Percentiles rank a stretch among this genome's conserved stretches.
Conservation (phyloP, 2,113 vertebrate genomes). For the Typhlomys cinereus region DNA sequence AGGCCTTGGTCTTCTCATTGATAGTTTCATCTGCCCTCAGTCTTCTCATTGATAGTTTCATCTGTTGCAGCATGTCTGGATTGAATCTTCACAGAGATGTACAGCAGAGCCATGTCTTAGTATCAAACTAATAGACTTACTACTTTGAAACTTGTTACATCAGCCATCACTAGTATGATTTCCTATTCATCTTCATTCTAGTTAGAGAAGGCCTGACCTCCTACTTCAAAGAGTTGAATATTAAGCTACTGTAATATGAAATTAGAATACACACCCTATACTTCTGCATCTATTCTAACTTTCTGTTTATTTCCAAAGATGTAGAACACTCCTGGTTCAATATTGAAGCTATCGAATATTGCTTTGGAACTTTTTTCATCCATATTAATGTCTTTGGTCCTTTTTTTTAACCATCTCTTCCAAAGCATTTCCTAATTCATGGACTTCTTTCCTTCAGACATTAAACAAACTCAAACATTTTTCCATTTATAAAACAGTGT, state of each 20-base stretch:
- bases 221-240: neutral
- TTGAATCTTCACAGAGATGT: no score
- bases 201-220: neutral
- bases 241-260: neutral
- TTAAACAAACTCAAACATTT: neutral
- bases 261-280: neutral
- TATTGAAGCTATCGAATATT: neutral
- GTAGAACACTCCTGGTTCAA: neutral
- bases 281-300: neutral
- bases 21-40: neutral
- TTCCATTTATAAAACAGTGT: neutral
- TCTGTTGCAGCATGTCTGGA: neutral
- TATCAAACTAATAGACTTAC: neutral
- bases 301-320: neutral
- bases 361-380: neutral
- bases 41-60: neutral
- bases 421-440: neutral
- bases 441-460: neutral
- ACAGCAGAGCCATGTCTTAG: fast-evolving
- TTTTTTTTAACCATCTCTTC: neutral
- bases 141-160: neutral
- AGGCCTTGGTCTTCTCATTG: neutral
- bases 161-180: neutral
- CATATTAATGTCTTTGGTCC: neutral
- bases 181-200: neutral